Evolutionary conservation across 2,888 invertebrate genomes (phyloP).

Genomic region (Andrena bicolor): DNA sequence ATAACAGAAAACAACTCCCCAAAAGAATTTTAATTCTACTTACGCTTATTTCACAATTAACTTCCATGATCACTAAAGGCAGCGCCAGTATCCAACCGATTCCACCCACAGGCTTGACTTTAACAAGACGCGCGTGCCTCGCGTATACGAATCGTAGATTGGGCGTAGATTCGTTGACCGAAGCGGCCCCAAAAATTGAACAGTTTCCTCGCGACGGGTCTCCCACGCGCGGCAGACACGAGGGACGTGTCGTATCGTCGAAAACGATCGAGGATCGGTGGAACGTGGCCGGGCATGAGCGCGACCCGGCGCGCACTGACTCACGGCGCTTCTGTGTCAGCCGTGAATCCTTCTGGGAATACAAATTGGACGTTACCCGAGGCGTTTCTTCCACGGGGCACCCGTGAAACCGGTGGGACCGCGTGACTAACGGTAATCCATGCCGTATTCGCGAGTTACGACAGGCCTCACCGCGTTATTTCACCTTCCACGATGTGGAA

Average conservation of each 20-base stretch:
- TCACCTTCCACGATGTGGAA: constrained; percentile 56
- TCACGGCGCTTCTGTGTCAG: constrained; percentile 57
- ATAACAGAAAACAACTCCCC: too few relatives aligned
- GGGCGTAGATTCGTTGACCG: too few relatives aligned
- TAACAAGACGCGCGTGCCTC: too few relatives aligned
- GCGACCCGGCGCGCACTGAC: constrained; percentile 43
- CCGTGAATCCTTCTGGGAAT: constrained; percentile 55
- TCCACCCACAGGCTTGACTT: too few relatives aligned
- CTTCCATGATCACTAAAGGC: too few relatives aligned
- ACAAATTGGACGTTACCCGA: constrained; percentile 60
- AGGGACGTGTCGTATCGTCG: constrained; percentile 52
- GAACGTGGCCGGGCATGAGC: constrained; percentile 47
- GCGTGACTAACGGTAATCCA: constrained; percentile 56
- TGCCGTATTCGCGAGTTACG: constrained; percentile 41
- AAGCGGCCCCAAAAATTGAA: constrained; percentile 37
- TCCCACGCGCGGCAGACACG: constrained; percentile 18
- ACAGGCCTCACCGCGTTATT: constrained; percentile 33
- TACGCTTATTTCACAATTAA: too few relatives aligned
- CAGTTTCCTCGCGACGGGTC: constrained; percentile 23
- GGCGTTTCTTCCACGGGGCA: constrained; percentile 24
- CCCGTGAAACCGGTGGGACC: constrained; percentile 46
- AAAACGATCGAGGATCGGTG: constrained; percentile 54
- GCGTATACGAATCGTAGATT: too few relatives aligned
- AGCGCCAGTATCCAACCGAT: too few relatives aligned
- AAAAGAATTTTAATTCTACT: too few relatives aligned